These are phyloP conservation scores for Clistopyga incitator DNA, from an alignment of 2,888 invertebrate species.

Conservation along the genomic window DNA sequence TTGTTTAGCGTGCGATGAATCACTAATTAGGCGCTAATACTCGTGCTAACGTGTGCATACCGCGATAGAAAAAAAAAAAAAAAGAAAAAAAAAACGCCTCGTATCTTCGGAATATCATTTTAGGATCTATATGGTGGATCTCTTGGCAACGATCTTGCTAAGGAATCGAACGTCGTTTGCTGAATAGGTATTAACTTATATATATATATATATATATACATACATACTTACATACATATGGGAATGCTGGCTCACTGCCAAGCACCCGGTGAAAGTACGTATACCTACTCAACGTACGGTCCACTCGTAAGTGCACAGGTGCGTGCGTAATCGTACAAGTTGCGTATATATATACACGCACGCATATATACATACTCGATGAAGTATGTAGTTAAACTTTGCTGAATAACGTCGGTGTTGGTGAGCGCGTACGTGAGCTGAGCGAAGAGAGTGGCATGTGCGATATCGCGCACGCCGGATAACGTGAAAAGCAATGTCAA, in stretches of 20 bases:
- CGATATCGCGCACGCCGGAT: slow-evolving; percentile 66
- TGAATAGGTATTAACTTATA: not conserved
- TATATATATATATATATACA: not conserved
- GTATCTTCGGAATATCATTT: not conserved
- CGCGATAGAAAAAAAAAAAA: not conserved
- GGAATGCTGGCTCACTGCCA: slow-evolving; percentile 57
- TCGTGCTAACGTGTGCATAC: not conserved
- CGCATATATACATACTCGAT: slow-evolving; percentile 8
- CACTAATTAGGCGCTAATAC: not conserved
- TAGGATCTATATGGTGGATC: not conserved
- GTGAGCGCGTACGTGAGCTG: slow-evolving; percentile 48
- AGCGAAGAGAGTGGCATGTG: slow-evolving; percentile 41
- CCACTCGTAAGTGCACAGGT: slow-evolving; percentile 61
- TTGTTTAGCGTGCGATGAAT: not conserved
- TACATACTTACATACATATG: not conserved
- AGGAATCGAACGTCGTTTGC: not conserved
- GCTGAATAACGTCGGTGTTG: slow-evolving; percentile 22
- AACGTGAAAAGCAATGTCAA: slow-evolving; percentile 77
- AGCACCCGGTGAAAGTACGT: slow-evolving; percentile 72
- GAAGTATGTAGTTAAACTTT: slow-evolving; percentile 9
- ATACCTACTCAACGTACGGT: slow-evolving; percentile 37
- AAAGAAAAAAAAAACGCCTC: not conserved
- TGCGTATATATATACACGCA: slow-evolving; percentile 12
- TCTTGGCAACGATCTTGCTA: slow-evolving; percentile 4
- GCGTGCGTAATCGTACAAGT: slow-evolving; percentile 42